Evolutionary conservation across 2,113 vertebrate species (phyloP), one percentile per base, ranked within the genome.

Genomic region (Motacilla alba): DNA sequence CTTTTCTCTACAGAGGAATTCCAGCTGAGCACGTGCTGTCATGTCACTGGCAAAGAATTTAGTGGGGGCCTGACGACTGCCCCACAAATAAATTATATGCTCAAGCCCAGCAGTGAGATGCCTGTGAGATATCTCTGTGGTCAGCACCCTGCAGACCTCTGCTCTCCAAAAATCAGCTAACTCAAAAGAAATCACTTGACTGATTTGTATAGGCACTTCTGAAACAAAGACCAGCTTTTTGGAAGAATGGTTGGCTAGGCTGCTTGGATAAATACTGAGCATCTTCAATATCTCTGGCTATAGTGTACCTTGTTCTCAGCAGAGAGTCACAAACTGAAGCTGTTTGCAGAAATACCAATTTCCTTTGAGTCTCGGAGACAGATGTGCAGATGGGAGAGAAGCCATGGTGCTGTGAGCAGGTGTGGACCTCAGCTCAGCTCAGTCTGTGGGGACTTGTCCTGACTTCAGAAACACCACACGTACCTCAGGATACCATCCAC

Each of bases 391-490:
- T 27, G 0, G 2, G 47, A 86, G 47, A 52, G 53, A 15, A 64
- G 70, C 75, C 31, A 3, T 3, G 13, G 62, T 30, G 17, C 66
- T 21, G 10, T n/a, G 31, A 35, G 52, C 69, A n/a, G 37, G 21
- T 30, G 10, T 0, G 10, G 31, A 27, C n/a, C 47, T 35, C 1
- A 7, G 55, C 74, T 69, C 2, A 0, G 70, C 56, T 75, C 0
- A 0, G 7, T 27, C 68, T 59, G 70, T 5, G 50, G 30, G 64
- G 46, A 27, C 44, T 41, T 44, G 63, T 33, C 10, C 12, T 24
- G 72, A 9, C 43, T 58, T 22, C 13, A 62, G 56, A 43, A 67
- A 22, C 35, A 12, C 4, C 23, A 4, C 17, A 2, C 8, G 35
- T 11, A 19, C 55, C 46, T 55, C 6, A 7, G 11, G 68, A 15